phyloP scores from a whole-genome alignment of 23 tunicate genomes.

The Oikopleura dioica region DNA sequence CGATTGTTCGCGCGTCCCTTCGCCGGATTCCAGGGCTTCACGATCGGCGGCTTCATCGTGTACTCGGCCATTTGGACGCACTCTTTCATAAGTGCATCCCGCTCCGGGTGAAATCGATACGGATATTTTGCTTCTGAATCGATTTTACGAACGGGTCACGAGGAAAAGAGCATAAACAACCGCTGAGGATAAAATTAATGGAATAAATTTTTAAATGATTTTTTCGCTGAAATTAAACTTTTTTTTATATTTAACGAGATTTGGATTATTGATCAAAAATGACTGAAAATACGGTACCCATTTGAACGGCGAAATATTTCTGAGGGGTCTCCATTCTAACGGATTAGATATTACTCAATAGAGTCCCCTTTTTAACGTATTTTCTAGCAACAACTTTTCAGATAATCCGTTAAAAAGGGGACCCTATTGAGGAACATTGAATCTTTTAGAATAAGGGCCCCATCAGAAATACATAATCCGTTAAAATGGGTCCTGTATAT shows the following conservation, averaged over 20 bases:
- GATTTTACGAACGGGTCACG: no score
- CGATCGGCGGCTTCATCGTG: slow-evolving; percentile 8
- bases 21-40: not conserved
- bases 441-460: no score
- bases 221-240: not conserved
- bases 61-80: not conserved
- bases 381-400: no score
- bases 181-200: not conserved
- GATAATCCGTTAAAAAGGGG: no score
- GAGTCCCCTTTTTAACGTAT: no score
- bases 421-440: no score
- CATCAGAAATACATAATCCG: no score
- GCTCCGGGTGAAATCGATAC: not conserved
- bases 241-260: not conserved
- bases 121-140: not conserved
- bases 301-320: no score
- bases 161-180: no score
- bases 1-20: not conserved
- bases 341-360: no score
- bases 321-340: no score
- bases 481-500: no score
- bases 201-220: not conserved
- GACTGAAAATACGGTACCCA: not conserved
- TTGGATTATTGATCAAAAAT: not conserved
- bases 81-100: not conserved